Base-by-base conservation (phyloP, 2,797 vertebrate species). In the Galagoides demidoff region DNA sequence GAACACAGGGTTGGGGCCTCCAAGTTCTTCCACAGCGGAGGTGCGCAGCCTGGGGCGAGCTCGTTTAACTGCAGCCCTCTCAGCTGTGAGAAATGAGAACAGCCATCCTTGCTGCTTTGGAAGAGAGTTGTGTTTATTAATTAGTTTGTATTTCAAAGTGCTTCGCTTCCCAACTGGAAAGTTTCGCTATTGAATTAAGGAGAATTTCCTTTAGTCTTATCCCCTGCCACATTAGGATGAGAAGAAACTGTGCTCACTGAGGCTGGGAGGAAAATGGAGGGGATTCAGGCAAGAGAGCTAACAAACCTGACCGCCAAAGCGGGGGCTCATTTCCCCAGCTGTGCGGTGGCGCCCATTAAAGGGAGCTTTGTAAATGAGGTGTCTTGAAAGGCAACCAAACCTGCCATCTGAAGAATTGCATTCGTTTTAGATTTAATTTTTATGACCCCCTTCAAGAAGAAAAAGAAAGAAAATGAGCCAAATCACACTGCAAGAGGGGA, bases 101-200 rank as follows among this genome's bases (percentile, higher is more conserved):
- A 31, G 66, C 68, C 22, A 52, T 81, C 79, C 82, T 94, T 14
- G 39, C 70, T 39, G 89, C 96, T 93, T 94, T 52, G 12, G 68
- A 74, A 77, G 73, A 85, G 73, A 94, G 55, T 92, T 94, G 91
- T 94, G 92, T 77, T 96, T 94, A 97, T 97, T 97, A 98, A 97
- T 97, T 97, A 97, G 97, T 86, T 96, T 95, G 89, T 85, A 84
- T 98, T 97, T 96, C 95, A 89, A 95, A 96, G 95, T 94, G 81
- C 86, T 94, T 95, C 92, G 77, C 86, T 94, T 95, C 92, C 77
- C 94, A 92, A 97, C 90, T 96, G 90, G 89, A 85, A 97, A 94
- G 89, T 96, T 96, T 96, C 89, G 78, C 95, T 95, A 29, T 90
- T 90, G 97, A 96, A 95, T 96, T 94, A 96, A 97, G 78, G 92